A percentile compares a stretch with the other conserved stretches of the same genome.
These are phyloP conservation scores for Chloroclystis v-ata DNA, from an alignment of 2,888 invertebrate species.

Conservation along the genomic window DNA sequence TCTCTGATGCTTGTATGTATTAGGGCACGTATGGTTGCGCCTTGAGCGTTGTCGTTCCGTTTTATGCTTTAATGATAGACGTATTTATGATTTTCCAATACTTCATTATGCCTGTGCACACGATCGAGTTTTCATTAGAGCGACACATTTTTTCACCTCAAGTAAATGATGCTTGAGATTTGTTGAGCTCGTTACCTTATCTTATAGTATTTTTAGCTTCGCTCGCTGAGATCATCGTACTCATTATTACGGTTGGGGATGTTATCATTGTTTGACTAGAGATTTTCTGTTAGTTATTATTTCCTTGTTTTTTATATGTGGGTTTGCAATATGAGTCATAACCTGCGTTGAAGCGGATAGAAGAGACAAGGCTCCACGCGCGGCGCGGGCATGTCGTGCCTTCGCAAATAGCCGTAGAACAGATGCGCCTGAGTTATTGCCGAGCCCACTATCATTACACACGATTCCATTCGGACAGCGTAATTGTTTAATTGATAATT, in stretches of 20 bases:
- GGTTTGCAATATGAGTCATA: slow-evolving; percentile 11
- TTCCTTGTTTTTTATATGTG: not conserved
- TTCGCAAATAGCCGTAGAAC: slow-evolving; percentile 75
- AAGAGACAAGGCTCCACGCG: slow-evolving; percentile 26
- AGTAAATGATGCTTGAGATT: slow-evolving; percentile 22
- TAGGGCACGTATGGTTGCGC: slow-evolving; percentile 40
- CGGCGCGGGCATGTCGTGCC: slow-evolving; percentile 62
- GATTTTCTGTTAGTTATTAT: not conserved
- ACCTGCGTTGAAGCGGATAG: slow-evolving; percentile 16
- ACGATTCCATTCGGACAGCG: slow-evolving; percentile 79
- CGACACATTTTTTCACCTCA: slow-evolving; percentile 24
- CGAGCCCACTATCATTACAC: slow-evolving; percentile 76
- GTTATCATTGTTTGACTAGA: not conserved
- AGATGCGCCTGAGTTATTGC: slow-evolving; percentile 78
- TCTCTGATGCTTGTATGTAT: slow-evolving; percentile 27
- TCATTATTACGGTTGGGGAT: slow-evolving; percentile 1
- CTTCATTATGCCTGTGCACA: slow-evolving; percentile 39
- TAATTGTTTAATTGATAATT: slow-evolving; percentile 80
- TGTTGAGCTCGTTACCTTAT: slow-evolving; percentile 20
- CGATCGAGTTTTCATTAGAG: slow-evolving; percentile 29
- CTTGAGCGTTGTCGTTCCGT: slow-evolving; percentile 36
- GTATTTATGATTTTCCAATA: slow-evolving; percentile 44
- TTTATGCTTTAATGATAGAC: slow-evolving; percentile 40
- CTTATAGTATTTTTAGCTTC: slow-evolving; percentile 6
- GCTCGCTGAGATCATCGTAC: slow-evolving; percentile 11